A percentile compares a stretch with the other conserved stretches of the same genome.
Conservation (phyloP, 2,888 invertebrate species). For the Dolichopus griseipennis region DNA sequence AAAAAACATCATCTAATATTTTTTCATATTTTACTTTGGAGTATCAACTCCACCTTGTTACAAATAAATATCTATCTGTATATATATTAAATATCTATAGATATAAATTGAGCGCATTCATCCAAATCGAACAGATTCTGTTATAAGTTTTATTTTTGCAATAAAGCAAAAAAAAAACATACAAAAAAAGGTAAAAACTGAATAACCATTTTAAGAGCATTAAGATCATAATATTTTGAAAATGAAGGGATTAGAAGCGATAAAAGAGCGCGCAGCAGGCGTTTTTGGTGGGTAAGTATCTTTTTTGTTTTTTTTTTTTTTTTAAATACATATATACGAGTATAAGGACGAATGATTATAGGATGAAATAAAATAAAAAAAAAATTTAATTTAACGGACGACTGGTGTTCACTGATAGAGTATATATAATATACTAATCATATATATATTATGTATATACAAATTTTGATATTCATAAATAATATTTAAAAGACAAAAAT, state of each 20-base stretch:
- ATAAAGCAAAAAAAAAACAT: not conserved
- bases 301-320: no score
- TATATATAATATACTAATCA: constrained; percentile 23
- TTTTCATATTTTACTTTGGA: not conserved
- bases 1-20: no score
- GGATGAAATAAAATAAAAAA: no score
- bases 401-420: constrained; percentile 32
- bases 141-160: constrained; percentile 15
- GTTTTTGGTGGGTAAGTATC: constrained; percentile 41
- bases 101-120: not conserved
- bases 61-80: not conserved
- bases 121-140: not conserved
- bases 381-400: constrained; percentile 43
- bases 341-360: no score
- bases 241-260: constrained; percentile 43
- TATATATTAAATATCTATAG: not conserved
- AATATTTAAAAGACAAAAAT: no score
- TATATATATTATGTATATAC: not conserved
- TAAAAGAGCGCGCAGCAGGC: constrained; percentile 42
- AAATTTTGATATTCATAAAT: no score
- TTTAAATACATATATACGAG: no score
- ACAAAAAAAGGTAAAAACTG: not conserved
- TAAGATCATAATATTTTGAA: constrained; percentile 15
- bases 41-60: not conserved
- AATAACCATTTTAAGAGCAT: not conserved